Percentiles rank a stretch among this genome's conserved stretches.
phyloP scores from a whole-genome alignment of 2,797 vertebrate genomes.

The Acanthopagrus latus region DNA sequence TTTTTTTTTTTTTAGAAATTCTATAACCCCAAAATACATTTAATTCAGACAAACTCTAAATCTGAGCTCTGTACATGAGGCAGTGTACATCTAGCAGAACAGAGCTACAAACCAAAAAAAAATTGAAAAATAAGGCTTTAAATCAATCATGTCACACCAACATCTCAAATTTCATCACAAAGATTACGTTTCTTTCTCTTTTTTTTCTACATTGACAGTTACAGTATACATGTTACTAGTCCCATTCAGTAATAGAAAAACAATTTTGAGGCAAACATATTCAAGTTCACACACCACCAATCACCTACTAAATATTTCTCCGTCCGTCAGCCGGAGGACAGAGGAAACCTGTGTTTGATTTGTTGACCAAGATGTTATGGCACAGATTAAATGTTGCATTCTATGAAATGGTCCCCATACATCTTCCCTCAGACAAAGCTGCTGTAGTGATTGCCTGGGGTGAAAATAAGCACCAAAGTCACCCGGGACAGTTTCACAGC shows the following conservation, averaged over 20 bases:
- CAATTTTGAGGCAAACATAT: slow-evolving; percentile 14
- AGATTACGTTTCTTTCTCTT: background rate
- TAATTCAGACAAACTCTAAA: slow-evolving; percentile 10
- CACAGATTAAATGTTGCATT: slow-evolving; percentile 60
- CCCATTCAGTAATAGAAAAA: slow-evolving; percentile 1
- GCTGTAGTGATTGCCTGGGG: slow-evolving; percentile 32
- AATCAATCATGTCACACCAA: background rate
- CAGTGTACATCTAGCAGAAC: background rate
- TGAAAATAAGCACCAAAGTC: slow-evolving; percentile 37
- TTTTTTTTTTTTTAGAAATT: slow-evolving; percentile 1
- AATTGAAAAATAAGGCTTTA: background rate
- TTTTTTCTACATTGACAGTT: slow-evolving; percentile 3
- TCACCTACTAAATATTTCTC: slow-evolving; percentile 19
- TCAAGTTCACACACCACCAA: slow-evolving; percentile 32
- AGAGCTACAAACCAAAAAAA: background rate
- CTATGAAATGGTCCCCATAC: slow-evolving; percentile 48
- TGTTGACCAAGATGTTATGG: slow-evolving; percentile 50
- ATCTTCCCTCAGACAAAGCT: slow-evolving; percentile 47
- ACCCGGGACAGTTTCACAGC: slow-evolving; percentile 33
- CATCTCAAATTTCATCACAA: slow-evolving; percentile 15
- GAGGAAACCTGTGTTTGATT: slow-evolving; percentile 35
- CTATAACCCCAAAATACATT: background rate
- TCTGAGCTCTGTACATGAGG: background rate
- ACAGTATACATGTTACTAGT: background rate
- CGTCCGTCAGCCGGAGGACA: slow-evolving; percentile 14